Evolutionary conservation across 1,140 invertebrate genomes (phyloP), one percentile per base, ranked within the genome.

Genomic region (Homarus americanus): DNA sequence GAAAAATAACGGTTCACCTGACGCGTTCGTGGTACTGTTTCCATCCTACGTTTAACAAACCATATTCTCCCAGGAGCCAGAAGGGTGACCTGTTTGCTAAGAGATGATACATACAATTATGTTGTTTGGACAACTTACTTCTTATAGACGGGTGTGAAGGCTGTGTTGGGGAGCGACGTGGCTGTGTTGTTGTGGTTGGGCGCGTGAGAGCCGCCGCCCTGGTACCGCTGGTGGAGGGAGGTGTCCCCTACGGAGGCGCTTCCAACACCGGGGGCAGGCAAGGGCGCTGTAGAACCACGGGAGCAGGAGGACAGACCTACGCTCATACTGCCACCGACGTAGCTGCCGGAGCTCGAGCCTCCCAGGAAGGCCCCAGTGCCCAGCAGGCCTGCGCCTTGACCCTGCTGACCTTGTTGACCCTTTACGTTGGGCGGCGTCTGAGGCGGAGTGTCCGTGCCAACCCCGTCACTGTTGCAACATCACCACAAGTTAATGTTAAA

Each of bases 361-460:
- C 92, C 94, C 12, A 87, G 87, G 41, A 92, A 76, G 82, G 72
- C 90, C 12, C 72, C 38, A 94, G 95, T 94, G 17, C 91, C 92
- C 32, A 96, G 95, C 93, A 96, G 94, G 93, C 94, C 95, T 94
- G 96, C 95, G 96, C 94, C 93, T 96, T 85, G 73, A 7, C 82
- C 69, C 58, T 96, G 93, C 96, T 97, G 93, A 96, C 96, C 93
- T 97, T 95, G 82, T 79, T 90, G 63, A n/a, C 93, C 88, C 94
- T 98, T 98, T 96, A 98, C 97, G 94, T 97, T 98, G 94, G 97
- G 97, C 87, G 97, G 97, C 92, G 97, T 98, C 95, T 98, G 97
- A 40, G 97, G 97, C 92, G 97, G 97, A 91, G 97, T 98, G 94
- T 98, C 97, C 92, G 97, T 98, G 63, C 92, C 92, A 17, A 92